Conservation (phyloP, 2,797 vertebrate species). For the Saxicola maurus region DNA sequence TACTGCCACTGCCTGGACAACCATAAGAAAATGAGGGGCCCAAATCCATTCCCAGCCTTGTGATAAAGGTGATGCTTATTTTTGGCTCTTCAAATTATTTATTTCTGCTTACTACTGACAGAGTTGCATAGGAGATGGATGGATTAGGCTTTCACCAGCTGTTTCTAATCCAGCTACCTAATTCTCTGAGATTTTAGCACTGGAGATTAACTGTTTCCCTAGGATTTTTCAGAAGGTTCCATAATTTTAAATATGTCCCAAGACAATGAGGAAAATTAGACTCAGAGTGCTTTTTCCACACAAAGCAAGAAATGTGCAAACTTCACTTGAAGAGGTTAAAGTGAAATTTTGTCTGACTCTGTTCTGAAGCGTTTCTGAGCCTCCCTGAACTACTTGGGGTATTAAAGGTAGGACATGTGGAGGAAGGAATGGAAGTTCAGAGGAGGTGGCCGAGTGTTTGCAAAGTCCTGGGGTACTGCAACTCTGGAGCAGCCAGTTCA, state of each 20-base stretch:
- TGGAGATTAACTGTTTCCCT: background rate
- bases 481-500: background rate
- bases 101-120: background rate
- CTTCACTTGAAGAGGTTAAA: background rate
- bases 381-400: background rate
- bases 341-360: background rate
- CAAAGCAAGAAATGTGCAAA: background rate
- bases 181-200: background rate
- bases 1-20: background rate
- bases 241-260: background rate
- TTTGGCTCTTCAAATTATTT: background rate
- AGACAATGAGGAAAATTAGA: background rate
- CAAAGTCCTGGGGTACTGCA: background rate
- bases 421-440: background rate
- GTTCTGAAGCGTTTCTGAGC: background rate
- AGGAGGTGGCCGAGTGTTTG: background rate
- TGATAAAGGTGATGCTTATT: background rate
- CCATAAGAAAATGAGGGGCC: background rate
- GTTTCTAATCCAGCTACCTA: background rate
- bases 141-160: constrained; percentile 7
- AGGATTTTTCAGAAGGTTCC: background rate
- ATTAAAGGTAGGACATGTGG: background rate
- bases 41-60: background rate
- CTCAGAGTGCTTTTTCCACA: fast-evolving
- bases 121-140: background rate